Conservation (phyloP, 2,113 vertebrate species). For the Plotosus lineatus region DNA sequence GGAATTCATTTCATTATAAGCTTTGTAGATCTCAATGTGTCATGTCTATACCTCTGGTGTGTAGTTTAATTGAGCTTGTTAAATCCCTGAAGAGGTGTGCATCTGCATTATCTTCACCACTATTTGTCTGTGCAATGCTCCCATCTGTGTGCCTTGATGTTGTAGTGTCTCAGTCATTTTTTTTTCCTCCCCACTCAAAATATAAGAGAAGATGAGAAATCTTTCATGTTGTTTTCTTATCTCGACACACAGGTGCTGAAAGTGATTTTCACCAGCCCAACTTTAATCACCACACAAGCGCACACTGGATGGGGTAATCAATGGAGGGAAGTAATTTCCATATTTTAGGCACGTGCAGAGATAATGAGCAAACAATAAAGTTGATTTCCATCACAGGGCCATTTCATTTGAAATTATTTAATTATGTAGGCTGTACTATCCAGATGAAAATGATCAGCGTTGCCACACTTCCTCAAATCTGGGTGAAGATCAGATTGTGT, state of each 20-base stretch:
- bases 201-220: neutral
- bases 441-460: conserved; percentile 22
- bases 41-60: no score
- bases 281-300: conserved; percentile 34
- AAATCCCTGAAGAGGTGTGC: neutral
- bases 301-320: conserved; percentile 25
- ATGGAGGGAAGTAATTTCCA: conserved; percentile 22
- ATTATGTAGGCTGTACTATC: neutral
- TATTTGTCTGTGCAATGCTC: neutral
- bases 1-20: no score
- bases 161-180: conserved; percentile 15
- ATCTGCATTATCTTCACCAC: conserved; percentile 8
- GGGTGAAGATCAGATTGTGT: neutral
- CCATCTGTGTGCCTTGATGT: conserved; percentile 6
- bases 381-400: conserved; percentile 24
- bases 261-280: conserved; percentile 28
- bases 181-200: neutral
- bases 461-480: neutral
- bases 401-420: conserved; percentile 26
- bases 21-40: no score
- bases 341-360: conserved; percentile 15
- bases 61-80: no score
- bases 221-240: conserved; percentile 29
- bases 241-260: conserved; percentile 31
- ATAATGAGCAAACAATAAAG: conserved; percentile 39